Evolutionary conservation across 2,113 vertebrate species (phyloP).

Genomic region (Syngnathoides biaculeatus): DNA sequence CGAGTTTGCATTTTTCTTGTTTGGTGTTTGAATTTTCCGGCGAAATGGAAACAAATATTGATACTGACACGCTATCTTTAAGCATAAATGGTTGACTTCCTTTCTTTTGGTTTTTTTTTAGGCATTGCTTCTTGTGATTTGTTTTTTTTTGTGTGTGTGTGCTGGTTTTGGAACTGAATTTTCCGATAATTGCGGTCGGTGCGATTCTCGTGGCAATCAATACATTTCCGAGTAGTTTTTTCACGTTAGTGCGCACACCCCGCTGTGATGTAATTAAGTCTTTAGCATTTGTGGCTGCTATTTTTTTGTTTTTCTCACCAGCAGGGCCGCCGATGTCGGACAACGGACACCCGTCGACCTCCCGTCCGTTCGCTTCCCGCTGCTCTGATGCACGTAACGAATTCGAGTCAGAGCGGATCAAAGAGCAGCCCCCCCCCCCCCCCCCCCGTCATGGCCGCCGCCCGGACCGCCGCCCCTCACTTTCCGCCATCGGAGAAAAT

Average conservation of each 20-base stretch:
- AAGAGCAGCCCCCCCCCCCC: conserved; percentile 30
- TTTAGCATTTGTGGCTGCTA: background rate
- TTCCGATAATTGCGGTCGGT: background rate
- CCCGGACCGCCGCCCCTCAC: background rate
- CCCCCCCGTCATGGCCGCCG: too few relatives aligned
- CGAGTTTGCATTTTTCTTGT: too few relatives aligned
- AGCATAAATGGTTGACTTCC: too few relatives aligned
- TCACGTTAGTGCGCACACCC: background rate
- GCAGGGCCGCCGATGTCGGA: background rate
- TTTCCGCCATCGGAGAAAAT: background rate
- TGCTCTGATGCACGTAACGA: conserved; percentile 36
- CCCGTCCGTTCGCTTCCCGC: conserved; percentile 22
- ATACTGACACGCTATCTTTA: too few relatives aligned
- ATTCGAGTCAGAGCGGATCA: conserved; percentile 39
- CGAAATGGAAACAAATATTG: too few relatives aligned
- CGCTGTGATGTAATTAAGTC: background rate
- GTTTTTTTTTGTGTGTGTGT: too few relatives aligned
- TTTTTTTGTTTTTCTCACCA: background rate
- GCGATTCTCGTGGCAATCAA: background rate
- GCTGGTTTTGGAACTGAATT: background rate
- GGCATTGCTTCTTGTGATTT: too few relatives aligned
- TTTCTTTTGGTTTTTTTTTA: background rate
- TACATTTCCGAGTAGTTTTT: background rate
- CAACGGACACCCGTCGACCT: conserved; percentile 20
- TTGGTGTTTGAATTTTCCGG: background rate